Conservation (phyloP, 2,888 invertebrate genomes). For the Mesorhabditis belari region DNA sequence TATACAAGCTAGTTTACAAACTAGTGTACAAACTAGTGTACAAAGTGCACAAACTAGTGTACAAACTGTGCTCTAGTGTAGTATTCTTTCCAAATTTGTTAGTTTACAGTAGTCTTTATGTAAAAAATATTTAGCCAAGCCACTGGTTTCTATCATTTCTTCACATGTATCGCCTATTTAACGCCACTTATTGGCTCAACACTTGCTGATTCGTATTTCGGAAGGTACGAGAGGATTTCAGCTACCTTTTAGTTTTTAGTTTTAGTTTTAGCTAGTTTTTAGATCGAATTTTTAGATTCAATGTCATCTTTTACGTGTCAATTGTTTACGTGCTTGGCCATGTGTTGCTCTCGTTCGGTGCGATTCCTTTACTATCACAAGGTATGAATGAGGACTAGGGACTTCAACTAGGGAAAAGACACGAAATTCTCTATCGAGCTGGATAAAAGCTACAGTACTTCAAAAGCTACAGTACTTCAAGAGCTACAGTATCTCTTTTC, state of each 20-base stretch:
- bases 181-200: constrained; percentile 85
- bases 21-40: too few species aligned
- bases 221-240: constrained; percentile 30
- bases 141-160: constrained; percentile 81
- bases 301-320: constrained; percentile 62
- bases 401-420: background rate
- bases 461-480: background rate
- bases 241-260: background rate
- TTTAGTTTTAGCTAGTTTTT: background rate
- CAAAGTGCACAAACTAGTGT: too few species aligned
- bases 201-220: constrained; percentile 73
- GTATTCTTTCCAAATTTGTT: too few species aligned
- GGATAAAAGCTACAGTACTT: too few species aligned
- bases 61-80: too few species aligned
- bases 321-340: constrained; percentile 56
- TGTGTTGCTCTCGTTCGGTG: constrained; percentile 55
- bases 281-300: constrained; percentile 5
- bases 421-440: background rate
- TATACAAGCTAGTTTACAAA: too few species aligned
- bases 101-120: too few species aligned
- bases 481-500: background rate
- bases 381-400: constrained; percentile 3
- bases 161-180: constrained; percentile 82
- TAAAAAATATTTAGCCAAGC: constrained; percentile 72
- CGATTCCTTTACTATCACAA: constrained; percentile 54